phyloP scores from a whole-genome alignment of 2,113 vertebrate species.

The Eublepharis macularius region DNA sequence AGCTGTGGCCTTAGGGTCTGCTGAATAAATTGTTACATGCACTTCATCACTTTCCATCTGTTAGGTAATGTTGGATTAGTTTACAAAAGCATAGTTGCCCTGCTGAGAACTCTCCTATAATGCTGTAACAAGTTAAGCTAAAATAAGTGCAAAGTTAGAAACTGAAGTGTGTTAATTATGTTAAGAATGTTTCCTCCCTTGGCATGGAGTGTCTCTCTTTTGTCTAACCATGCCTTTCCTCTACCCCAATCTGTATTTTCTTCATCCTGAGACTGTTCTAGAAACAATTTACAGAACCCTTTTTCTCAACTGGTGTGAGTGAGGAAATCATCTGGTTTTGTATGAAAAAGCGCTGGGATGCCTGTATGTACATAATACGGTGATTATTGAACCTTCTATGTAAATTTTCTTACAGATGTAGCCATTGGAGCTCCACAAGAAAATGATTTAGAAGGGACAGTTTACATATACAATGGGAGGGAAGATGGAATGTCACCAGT shows the following conservation, averaged over 20 bases:
- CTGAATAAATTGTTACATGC: background rate
- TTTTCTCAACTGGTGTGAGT: background rate
- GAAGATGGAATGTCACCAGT: constrained; percentile 74
- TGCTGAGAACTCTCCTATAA: too few relatives aligned
- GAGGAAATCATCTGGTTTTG: background rate
- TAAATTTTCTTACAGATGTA: constrained; percentile 76
- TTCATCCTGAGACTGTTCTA: background rate
- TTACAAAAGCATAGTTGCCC: background rate
- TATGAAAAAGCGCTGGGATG: background rate
- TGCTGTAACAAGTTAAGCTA: too few relatives aligned
- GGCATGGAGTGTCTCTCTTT: background rate
- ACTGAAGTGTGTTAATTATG: too few relatives aligned
- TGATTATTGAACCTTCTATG: background rate
- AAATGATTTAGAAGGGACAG: constrained; percentile 77
- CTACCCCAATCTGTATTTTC: background rate
- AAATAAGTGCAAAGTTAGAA: too few relatives aligned
- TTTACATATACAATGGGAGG: constrained; percentile 91
- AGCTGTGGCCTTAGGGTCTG: too few relatives aligned
- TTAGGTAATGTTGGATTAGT: background rate
- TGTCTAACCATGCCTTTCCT: background rate
- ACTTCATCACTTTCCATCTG: background rate
- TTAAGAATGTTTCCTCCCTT: background rate
- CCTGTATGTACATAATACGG: background rate
- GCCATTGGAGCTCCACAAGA: constrained; percentile 89
- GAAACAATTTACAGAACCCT: background rate